A percentile compares a stretch with the other conserved stretches of the same genome.
These are phyloP conservation scores for Ichneumoninae sp. DNA, from an alignment of 2,888 invertebrate genomes.

Conservation along the genomic window DNA sequence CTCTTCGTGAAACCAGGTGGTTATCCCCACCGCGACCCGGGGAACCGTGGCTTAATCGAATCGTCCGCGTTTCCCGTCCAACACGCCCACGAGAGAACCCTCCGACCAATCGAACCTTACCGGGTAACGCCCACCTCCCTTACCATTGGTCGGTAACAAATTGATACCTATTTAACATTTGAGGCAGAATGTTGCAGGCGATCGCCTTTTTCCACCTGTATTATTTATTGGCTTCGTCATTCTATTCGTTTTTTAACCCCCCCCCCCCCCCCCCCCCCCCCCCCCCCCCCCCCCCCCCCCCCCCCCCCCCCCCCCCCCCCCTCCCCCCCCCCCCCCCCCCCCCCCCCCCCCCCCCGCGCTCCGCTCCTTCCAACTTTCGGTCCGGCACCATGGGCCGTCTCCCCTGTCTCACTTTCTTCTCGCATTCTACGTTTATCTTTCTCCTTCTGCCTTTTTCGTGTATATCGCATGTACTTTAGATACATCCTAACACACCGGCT, in stretches of 20 bases:
- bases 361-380: constrained; percentile 56
- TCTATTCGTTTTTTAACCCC: constrained; percentile 71
- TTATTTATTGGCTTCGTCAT: constrained; percentile 80
- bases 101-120: constrained; percentile 61
- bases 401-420: constrained; percentile 70
- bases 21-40: constrained; percentile 68
- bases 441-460: constrained; percentile 44
- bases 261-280: constrained; percentile 34
- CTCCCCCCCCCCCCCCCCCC: constrained; percentile 34
- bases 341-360: constrained; percentile 61
- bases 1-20: constrained; percentile 76
- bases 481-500: constrained; percentile 50
- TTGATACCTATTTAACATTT: constrained; percentile 84
- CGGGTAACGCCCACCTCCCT: constrained; percentile 69
- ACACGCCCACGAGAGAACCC: constrained; percentile 60
- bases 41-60: constrained; percentile 67
- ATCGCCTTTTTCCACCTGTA: constrained; percentile 81
- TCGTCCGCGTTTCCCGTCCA: constrained; percentile 62
- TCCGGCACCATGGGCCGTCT: constrained; percentile 58
- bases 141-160: constrained; percentile 78
- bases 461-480: constrained; percentile 50
- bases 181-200: constrained; percentile 83
- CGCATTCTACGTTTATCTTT: constrained; percentile 49
- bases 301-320: constrained; percentile 32
- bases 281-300: constrained; percentile 27